Conservation (phyloP, 1,140 invertebrate species). For the Pantala flavescens region DNA sequence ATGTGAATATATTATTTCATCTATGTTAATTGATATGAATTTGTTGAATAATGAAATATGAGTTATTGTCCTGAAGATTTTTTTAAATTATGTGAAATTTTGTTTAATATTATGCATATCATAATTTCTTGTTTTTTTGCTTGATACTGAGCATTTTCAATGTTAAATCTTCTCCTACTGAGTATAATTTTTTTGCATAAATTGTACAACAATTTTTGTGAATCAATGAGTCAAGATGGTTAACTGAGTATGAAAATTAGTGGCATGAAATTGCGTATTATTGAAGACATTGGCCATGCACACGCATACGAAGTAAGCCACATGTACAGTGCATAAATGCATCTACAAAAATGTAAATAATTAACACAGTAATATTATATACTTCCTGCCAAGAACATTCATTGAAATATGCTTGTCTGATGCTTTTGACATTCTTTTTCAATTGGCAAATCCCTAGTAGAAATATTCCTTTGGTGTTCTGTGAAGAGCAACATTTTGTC, state of each 20-base stretch:
- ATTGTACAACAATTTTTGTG: no score
- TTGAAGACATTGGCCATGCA: no score
- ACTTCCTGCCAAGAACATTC: background rate
- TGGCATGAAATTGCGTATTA: no score
- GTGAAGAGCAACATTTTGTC: background rate
- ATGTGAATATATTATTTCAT: slow-evolving; percentile 6
- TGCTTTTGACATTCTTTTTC: background rate
- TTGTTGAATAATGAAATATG: background rate
- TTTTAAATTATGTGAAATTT: no score
- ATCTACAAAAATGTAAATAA: background rate
- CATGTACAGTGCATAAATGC: background rate
- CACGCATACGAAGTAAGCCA: background rate
- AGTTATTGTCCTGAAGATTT: no score
- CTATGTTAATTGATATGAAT: background rate
- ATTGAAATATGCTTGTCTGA: slow-evolving; percentile 6
- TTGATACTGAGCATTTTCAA: no score
- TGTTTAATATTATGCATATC: no score
- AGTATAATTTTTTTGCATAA: no score
- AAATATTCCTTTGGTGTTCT: background rate
- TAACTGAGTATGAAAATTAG: no score
- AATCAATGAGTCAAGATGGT: no score
- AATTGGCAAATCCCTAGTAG: background rate
- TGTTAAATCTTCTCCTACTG: no score
- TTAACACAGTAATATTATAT: background rate
- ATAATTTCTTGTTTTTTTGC: no score